A percentile compares a stretch with the other conserved stretches of the same genome.
Evolutionary conservation across 2,888 invertebrate genomes (phyloP).

Genomic region (Aricia artaxerxes): DNA sequence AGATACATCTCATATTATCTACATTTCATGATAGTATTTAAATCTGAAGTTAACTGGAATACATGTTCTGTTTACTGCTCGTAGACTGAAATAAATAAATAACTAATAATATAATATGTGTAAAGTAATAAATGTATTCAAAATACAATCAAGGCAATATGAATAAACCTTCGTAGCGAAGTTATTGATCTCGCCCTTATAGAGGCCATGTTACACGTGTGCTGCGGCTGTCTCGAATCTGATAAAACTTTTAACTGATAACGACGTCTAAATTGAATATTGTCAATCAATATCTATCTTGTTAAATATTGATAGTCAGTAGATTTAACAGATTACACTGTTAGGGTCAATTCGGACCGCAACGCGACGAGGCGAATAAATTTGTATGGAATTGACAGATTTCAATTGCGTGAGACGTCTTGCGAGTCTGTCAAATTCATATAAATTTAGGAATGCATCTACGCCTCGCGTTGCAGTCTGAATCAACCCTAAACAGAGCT

Average conservation of each 20-base stretch:
- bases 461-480: too few species aligned
- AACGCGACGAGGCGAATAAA: too few species aligned
- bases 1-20: not conserved
- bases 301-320: not conserved
- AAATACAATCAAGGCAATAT: not conserved
- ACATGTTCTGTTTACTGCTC: too few species aligned
- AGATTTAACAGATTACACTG: not conserved
- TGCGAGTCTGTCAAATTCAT: too few species aligned
- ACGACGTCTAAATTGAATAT: not conserved
- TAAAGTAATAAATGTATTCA: not conserved
- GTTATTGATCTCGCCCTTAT: constrained; percentile 11
- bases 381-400: too few species aligned
- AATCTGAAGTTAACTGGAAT: too few species aligned
- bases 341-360: not conserved
- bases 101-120: not conserved
- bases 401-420: too few species aligned
- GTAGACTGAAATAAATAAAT: not conserved
- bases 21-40: not conserved
- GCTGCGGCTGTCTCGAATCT: not conserved
- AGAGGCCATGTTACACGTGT: not conserved
- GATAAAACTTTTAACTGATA: not conserved
- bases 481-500: not conserved
- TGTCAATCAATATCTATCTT: not conserved
- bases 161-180: not conserved
- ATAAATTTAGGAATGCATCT: too few species aligned